Evolutionary conservation across 1,140 invertebrate species (phyloP).

Genomic region (Meloidogyne chitwoodi): DNA sequence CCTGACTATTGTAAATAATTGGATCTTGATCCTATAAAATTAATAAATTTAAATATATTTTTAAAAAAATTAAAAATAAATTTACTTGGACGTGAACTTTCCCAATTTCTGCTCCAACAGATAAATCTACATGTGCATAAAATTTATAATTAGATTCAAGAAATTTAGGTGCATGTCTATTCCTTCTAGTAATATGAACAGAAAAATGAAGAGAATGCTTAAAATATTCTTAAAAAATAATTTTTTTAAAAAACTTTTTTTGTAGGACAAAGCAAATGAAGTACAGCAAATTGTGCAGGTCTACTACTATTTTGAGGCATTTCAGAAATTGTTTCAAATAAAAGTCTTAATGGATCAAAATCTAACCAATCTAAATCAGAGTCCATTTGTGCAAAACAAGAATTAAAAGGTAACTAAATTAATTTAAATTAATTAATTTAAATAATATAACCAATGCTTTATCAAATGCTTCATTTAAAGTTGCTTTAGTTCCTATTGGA

Average conservation of each 20-base stretch:
- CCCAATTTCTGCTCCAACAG: conserved; percentile 41
- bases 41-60: neutral
- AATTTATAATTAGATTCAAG: conserved; percentile 34
- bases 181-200: conserved; percentile 44
- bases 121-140: conserved; percentile 34
- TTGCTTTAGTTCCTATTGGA: conserved; percentile 46
- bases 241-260: conserved; percentile 42
- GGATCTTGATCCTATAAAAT: conserved; percentile 36
- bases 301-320: conserved; percentile 25
- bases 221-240: too few species aligned
- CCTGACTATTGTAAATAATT: conserved; percentile 48
- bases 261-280: conserved; percentile 47
- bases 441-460: conserved; percentile 18
- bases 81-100: conserved; percentile 20
- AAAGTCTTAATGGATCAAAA: conserved; percentile 41
- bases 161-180: conserved; percentile 44
- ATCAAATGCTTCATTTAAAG: conserved; percentile 47
- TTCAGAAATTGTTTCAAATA: conserved; percentile 43
- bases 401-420: conserved; percentile 26
- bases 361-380: conserved; percentile 41
- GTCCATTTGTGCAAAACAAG: conserved; percentile 48
- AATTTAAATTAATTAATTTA: neutral
- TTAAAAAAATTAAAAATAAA: neutral
- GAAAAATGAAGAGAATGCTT: conserved; percentile 46
- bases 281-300: conserved; percentile 33